These are phyloP conservation scores for Eretmocerus hayati DNA, from an alignment of 2,888 invertebrate genomes.

Conservation along the genomic window DNA sequence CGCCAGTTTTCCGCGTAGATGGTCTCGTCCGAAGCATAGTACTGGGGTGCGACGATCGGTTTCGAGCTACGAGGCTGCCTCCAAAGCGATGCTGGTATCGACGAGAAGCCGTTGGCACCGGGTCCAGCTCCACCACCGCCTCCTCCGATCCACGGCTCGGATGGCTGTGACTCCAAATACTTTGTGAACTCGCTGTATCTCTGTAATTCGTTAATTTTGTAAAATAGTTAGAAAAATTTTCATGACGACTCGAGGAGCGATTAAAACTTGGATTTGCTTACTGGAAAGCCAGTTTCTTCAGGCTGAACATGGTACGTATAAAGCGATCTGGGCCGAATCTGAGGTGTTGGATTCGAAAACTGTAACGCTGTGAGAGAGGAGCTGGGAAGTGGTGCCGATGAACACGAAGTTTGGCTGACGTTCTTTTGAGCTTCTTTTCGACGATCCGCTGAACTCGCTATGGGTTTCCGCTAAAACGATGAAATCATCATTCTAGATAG, in stretches of 20 bases:
- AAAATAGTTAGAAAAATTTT: slow-evolving; percentile 1
- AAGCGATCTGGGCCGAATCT: slow-evolving; percentile 61
- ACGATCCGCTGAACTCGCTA: slow-evolving; percentile 31
- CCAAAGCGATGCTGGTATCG: slow-evolving; percentile 30
- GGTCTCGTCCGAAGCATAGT: slow-evolving; percentile 34
- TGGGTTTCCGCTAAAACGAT: slow-evolving; percentile 27
- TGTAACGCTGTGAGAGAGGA: slow-evolving; percentile 28
- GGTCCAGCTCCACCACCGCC: slow-evolving; percentile 25
- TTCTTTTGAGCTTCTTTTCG: slow-evolving; percentile 33
- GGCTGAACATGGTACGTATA: slow-evolving; percentile 52
- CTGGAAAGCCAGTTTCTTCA: slow-evolving; percentile 36
- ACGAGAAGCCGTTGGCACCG: slow-evolving; percentile 21
- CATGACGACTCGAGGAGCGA: not conserved
- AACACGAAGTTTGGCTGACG: slow-evolving; percentile 25
- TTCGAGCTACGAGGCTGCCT: slow-evolving; percentile 39
- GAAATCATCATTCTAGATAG: no score
- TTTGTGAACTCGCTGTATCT: slow-evolving; percentile 40
- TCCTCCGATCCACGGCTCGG: slow-evolving; percentile 36
- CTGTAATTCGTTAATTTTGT: no score
- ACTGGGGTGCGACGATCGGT: slow-evolving; percentile 32
- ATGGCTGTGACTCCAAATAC: slow-evolving; percentile 38
- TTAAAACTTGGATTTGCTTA: slow-evolving; percentile 19
- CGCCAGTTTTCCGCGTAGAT: slow-evolving; percentile 44
- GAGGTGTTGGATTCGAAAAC: slow-evolving; percentile 32
- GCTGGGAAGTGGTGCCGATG: slow-evolving; percentile 29